Evolutionary conservation across 2,113 vertebrate genomes (phyloP).

Genomic region (Cichladusa arquata): DNA sequence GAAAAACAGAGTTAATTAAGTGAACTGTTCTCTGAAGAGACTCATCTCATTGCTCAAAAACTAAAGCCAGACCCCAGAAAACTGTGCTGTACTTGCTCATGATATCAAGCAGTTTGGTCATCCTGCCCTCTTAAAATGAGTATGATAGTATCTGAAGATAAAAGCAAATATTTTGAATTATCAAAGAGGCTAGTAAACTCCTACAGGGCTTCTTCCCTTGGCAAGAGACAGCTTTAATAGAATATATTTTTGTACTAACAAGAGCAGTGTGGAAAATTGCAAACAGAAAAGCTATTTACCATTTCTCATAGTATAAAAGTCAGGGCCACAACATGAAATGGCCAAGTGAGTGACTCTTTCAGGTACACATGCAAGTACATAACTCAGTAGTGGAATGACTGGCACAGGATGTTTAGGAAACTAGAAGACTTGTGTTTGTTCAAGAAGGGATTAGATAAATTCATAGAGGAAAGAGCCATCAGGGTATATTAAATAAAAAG

Average conservation of each 20-base stretch:
- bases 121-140: background rate
- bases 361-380: rapidly evolving
- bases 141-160: background rate
- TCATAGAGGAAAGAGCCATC: background rate
- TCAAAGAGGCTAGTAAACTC: background rate
- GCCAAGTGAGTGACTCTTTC: background rate
- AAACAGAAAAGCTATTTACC: background rate
- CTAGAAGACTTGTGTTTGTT: background rate
- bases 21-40: background rate
- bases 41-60: background rate
- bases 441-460: background rate
- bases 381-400: background rate
- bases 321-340: background rate
- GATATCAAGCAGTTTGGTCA: background rate
- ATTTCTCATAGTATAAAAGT: background rate
- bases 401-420: background rate
- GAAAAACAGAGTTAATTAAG: background rate
- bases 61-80: background rate
- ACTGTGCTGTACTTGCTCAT: rapidly evolving
- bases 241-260: background rate
- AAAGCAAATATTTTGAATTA: background rate
- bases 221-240: background rate
- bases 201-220: background rate
- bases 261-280: background rate
- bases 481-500: background rate